Percentiles rank a stretch among this genome's conserved stretches.
These are phyloP conservation scores for Pangasius sanitwongsei DNA, from an alignment of 2,797 vertebrate genomes.

Conservation along the genomic window DNA sequence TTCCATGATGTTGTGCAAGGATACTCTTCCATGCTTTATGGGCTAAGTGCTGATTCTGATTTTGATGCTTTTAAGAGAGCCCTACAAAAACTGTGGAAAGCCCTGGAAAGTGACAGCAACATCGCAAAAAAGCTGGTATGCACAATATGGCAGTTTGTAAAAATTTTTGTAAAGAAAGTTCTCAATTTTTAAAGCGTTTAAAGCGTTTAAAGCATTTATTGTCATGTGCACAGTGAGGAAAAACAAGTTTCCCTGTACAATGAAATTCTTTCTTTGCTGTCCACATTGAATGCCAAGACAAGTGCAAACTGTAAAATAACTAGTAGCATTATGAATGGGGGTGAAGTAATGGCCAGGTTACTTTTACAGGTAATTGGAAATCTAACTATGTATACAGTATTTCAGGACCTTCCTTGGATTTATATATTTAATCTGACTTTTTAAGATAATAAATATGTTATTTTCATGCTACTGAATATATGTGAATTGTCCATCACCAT, in stretches of 20 bases:
- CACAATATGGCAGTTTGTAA: background rate
- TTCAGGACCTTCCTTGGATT: background rate
- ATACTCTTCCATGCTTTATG: constrained; percentile 88
- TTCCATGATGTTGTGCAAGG: constrained; percentile 92
- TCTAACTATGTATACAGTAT: background rate
- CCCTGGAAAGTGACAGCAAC: constrained; percentile 86
- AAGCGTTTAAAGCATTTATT: no score
- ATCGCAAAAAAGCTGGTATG: constrained; percentile 87
- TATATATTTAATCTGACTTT: background rate
- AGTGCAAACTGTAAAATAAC: no score
- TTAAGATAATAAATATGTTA: background rate
- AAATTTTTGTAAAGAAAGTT: background rate
- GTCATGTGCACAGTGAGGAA: no score
- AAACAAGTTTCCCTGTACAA: no score
- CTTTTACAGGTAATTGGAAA: background rate
- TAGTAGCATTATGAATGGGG: no score
- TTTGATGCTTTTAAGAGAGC: constrained; percentile 78
- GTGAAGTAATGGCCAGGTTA: constrained; percentile 46
- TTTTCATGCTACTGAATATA: background rate
- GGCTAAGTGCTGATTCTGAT: constrained; percentile 74
- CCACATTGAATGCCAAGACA: no score
- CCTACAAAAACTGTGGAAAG: constrained; percentile 88
- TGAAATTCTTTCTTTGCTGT: no score
- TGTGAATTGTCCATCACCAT: background rate
- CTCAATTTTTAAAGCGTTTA: background rate